These are phyloP conservation scores for Pentalonia nigronervosa DNA, from an alignment of 1,140 invertebrate genomes.

Conservation along the genomic window DNA sequence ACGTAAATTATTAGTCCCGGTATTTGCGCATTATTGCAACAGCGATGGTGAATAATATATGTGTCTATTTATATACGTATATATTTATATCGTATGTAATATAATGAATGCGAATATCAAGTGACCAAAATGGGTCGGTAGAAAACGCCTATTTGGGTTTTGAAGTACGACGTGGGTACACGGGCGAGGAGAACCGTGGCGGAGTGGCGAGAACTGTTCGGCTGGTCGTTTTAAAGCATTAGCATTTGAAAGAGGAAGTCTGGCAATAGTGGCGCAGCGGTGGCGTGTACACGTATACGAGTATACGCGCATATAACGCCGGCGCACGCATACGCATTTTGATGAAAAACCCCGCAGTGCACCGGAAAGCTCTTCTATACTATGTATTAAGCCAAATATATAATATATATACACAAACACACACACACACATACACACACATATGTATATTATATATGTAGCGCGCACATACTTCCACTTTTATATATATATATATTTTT, in stretches of 20 bases:
- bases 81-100: neutral
- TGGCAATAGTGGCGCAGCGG: slow-evolving; percentile 8
- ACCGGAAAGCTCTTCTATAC: neutral
- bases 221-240: slow-evolving; percentile 45
- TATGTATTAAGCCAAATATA: neutral
- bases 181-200: neutral
- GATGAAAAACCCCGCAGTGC: slow-evolving; percentile 49
- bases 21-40: neutral
- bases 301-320: neutral
- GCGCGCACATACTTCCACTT: neutral
- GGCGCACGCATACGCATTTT: neutral
- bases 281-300: neutral
- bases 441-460: too few species aligned
- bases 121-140: slow-evolving; percentile 47
- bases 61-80: too few species aligned
- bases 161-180: neutral
- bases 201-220: neutral
- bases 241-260: slow-evolving; percentile 56
- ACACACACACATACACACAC: neutral
- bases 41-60: neutral
- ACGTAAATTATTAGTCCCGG: slow-evolving; percentile 24
- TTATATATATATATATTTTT: neutral
- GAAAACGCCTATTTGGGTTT: slow-evolving; percentile 49
- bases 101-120: slow-evolving; percentile 52
- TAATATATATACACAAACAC: neutral